These are phyloP conservation scores for Argopecten irradians DNA, from an alignment of 1,140 invertebrate species.

Conservation along the genomic window DNA sequence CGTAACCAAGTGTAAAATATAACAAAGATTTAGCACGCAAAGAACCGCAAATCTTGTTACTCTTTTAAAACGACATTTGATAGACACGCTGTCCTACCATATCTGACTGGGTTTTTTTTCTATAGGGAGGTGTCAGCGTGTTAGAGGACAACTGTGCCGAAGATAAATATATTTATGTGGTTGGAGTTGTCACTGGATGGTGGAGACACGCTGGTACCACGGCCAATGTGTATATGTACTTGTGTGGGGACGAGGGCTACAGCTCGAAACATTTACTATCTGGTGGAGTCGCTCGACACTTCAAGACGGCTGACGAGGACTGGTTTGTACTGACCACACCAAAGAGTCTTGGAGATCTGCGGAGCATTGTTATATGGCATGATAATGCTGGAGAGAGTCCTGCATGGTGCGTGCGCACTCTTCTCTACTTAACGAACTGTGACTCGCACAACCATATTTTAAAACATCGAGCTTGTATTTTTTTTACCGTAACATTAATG, in stretches of 20 bases:
- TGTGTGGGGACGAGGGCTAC: constrained; percentile 34
- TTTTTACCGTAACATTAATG: too few species aligned
- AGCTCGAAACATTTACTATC: constrained; percentile 50
- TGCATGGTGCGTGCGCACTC: constrained; percentile 63
- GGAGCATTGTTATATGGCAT: constrained; percentile 64
- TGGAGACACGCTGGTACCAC: constrained; percentile 58
- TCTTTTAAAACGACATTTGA: too few species aligned
- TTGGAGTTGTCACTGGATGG: constrained; percentile 60
- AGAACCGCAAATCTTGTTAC: too few species aligned
- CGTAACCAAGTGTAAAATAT: too few species aligned
- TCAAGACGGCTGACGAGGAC: constrained; percentile 60
- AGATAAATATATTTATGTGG: constrained; percentile 52
- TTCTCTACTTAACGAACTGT: too few species aligned
- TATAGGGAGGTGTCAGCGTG: constrained; percentile 12
- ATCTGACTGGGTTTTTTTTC: too few species aligned
- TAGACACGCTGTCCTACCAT: too few species aligned
- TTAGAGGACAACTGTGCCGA: constrained; percentile 46
- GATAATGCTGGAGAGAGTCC: constrained; percentile 62
- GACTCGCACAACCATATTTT: too few species aligned
- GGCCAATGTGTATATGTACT: constrained; percentile 54
- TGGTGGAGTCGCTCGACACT: constrained; percentile 39
- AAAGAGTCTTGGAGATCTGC: constrained; percentile 54
- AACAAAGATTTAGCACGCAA: too few species aligned
- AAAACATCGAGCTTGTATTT: too few species aligned
- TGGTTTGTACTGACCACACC: constrained; percentile 66